Conservation (phyloP, 2,797 vertebrate species). For the Gila robusta region DNA sequence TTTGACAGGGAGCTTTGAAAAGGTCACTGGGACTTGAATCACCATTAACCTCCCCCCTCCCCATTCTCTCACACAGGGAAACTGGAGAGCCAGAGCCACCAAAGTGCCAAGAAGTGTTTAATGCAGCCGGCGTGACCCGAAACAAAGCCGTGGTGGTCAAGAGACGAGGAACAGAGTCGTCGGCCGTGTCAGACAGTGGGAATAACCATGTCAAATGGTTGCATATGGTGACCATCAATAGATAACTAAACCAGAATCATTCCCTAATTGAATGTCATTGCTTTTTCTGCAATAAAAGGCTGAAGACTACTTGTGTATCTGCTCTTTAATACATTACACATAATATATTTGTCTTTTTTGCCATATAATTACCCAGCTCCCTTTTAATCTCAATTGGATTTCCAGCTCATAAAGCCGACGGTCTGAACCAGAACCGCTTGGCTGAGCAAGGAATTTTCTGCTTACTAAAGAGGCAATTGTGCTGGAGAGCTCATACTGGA, state of each 20-base stretch:
- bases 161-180: constrained; percentile 61
- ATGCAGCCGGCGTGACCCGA: constrained; percentile 81
- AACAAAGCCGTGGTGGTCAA: constrained; percentile 44
- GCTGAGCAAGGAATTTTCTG: constrained; percentile 55
- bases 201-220: constrained; percentile 33
- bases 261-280: constrained; percentile 21
- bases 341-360: background rate
- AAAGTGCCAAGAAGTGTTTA: constrained; percentile 95
- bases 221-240: constrained; percentile 32
- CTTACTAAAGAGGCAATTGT: constrained; percentile 61
- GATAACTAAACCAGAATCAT: background rate
- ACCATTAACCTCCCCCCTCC: constrained; percentile 71
- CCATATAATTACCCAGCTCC: constrained; percentile 2
- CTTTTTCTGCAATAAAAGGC: constrained; percentile 58
- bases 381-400: constrained; percentile 25
- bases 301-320: background rate
- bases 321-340: constrained; percentile 18
- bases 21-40: constrained; percentile 82
- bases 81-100: constrained; percentile 93
- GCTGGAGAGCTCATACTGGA: constrained; percentile 53
- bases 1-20: constrained; percentile 80
- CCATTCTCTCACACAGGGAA: constrained; percentile 83
- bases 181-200: constrained; percentile 2
- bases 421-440: constrained; percentile 48
- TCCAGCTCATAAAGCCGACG: constrained; percentile 11